These are phyloP conservation scores for Aricia agestis DNA, from an alignment of 1,140 invertebrate genomes.

Conservation along the genomic window DNA sequence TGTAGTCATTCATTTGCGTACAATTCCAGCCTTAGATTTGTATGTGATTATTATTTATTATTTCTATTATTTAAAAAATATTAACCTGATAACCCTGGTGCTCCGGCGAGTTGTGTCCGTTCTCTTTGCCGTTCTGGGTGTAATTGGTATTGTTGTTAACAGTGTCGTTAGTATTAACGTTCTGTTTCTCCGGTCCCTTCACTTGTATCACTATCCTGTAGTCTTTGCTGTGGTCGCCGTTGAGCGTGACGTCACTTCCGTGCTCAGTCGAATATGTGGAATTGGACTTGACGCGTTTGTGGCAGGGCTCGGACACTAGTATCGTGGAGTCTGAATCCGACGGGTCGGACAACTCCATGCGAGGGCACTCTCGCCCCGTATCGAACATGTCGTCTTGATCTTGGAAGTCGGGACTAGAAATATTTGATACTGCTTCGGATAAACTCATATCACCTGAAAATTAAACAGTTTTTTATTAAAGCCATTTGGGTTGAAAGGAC, in stretches of 20 bases:
- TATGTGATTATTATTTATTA: no score
- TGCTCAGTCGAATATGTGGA: slow-evolving; percentile 62
- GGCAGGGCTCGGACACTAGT: slow-evolving; percentile 84
- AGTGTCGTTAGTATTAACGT: slow-evolving; percentile 50
- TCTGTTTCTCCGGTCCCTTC: slow-evolving; percentile 81
- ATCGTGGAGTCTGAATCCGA: slow-evolving; percentile 90
- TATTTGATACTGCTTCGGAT: slow-evolving; percentile 89
- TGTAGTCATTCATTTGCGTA: no score
- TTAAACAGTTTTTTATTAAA: not conserved
- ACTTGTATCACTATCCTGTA: slow-evolving; percentile 89
- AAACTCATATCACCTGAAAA: slow-evolving; percentile 81
- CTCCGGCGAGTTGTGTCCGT: slow-evolving; percentile 58
- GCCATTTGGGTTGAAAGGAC: no score
- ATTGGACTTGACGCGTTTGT: slow-evolving; percentile 78
- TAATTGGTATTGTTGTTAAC: slow-evolving; percentile 59
- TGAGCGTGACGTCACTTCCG: slow-evolving; percentile 68
- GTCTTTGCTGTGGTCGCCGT: slow-evolving; percentile 79
- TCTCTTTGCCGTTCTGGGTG: slow-evolving; percentile 61
- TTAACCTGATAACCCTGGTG: slow-evolving; percentile 66
- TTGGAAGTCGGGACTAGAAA: slow-evolving; percentile 91
- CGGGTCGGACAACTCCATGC: slow-evolving; percentile 91
- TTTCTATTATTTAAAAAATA: no score
- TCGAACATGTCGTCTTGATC: slow-evolving; percentile 80
- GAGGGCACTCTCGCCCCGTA: slow-evolving; percentile 80
- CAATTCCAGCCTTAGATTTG: no score